A percentile compares a stretch with the other conserved stretches of the same genome.
phyloP scores from a whole-genome alignment of 23 tunicate genomes.

The Corella eumyota region DNA sequence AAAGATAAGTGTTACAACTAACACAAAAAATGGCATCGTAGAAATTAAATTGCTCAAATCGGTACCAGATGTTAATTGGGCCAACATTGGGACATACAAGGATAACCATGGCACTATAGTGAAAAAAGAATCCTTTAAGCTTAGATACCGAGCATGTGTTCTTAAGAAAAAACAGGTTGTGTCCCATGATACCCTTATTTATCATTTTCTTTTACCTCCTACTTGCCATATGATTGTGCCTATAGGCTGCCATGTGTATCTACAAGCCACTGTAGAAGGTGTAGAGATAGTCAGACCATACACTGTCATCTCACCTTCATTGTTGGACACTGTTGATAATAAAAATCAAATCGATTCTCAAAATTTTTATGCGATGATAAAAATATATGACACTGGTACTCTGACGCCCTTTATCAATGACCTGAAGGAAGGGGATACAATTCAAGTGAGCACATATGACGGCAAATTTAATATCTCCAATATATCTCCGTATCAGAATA shows the following conservation, averaged over 20 bases:
- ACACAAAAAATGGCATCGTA: conserved; percentile 6
- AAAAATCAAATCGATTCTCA: background rate
- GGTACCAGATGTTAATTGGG: conserved; percentile 8
- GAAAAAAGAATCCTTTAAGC: background rate
- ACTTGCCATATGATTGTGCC: conserved; percentile 40
- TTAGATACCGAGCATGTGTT: conserved; percentile 13
- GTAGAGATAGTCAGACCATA: conserved; percentile 47
- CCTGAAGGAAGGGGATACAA: conserved; percentile 13
- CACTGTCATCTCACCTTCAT: conserved; percentile 23
- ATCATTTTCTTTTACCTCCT: conserved; percentile 26
- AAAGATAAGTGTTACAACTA: background rate
- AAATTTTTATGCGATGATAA: conserved; percentile 28
- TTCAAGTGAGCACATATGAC: conserved; percentile 43
- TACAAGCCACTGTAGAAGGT: conserved; percentile 45
- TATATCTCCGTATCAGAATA: background rate
- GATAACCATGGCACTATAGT: conserved; percentile 6
- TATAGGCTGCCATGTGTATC: conserved; percentile 54
- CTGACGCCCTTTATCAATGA: conserved; percentile 27
- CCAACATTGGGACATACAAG: conserved; percentile 4
- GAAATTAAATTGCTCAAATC: conserved; percentile 18
- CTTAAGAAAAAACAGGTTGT: conserved; percentile 21
- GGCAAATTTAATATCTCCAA: conserved; percentile 19
- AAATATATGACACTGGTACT: conserved; percentile 44
- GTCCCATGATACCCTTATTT: conserved; percentile 61
- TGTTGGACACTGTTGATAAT: background rate